Conservation (phyloP, 2,113 vertebrate species). For the Prionailurus bengalensis region DNA sequence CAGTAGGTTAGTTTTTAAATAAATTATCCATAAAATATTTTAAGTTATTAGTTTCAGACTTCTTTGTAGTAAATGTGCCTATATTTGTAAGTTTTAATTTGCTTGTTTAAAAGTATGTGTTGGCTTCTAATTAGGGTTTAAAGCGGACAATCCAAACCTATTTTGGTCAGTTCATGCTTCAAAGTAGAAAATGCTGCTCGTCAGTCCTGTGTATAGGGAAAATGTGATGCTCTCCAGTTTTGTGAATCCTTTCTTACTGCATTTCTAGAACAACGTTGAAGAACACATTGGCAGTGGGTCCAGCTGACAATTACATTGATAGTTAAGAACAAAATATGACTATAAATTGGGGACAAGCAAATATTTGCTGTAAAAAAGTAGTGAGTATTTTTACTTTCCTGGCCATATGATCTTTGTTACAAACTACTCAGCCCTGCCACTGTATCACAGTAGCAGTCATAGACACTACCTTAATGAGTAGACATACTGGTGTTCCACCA, state of each 20-base stretch:
- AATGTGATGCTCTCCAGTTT: not conserved
- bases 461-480: not conserved
- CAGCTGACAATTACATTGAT: not conserved
- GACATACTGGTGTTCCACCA: not conserved
- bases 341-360: not conserved
- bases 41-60: not conserved
- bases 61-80: not conserved
- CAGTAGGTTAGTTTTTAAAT: not conserved
- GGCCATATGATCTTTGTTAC: too few relatives aligned
- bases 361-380: not conserved
- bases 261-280: not conserved
- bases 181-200: not conserved
- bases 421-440: rapidly evolving
- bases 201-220: not conserved
- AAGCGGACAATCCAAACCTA: not conserved
- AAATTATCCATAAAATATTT: not conserved
- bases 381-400: not conserved
- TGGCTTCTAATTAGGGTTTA: not conserved
- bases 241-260: not conserved
- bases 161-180: not conserved
- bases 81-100: not conserved
- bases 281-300: too few relatives aligned
- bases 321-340: not conserved
- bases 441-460: not conserved
- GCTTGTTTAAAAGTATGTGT: not conserved